Conservation (phyloP, 1,140 invertebrate genomes). For the Hyles vespertilio region DNA sequence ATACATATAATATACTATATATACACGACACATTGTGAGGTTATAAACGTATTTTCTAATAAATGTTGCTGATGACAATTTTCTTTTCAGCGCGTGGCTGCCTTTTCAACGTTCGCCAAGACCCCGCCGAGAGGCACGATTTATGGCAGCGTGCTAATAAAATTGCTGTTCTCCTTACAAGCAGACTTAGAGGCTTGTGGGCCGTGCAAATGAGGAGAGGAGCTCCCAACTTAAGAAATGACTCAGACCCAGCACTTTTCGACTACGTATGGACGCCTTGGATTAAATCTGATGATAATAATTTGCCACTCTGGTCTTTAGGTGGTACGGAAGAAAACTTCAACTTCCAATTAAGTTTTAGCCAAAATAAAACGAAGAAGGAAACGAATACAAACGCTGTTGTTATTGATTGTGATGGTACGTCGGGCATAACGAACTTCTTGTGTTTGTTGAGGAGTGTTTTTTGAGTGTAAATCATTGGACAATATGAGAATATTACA, state of each 20-base stretch:
- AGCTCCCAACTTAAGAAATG: constrained; percentile 24
- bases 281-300: constrained; percentile 28
- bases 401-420: constrained; percentile 36
- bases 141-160: constrained; percentile 46
- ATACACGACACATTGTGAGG: too few relatives aligned
- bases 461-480: constrained; percentile 24
- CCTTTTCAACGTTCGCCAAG: constrained; percentile 53
- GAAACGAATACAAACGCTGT: constrained; percentile 22
- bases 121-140: constrained; percentile 55
- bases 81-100: constrained; percentile 47
- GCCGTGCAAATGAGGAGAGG: constrained; percentile 35
- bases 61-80: background rate
- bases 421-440: constrained; percentile 44
- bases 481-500: too few relatives aligned
- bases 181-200: constrained; percentile 47
- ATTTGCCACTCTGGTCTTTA: constrained; percentile 5
- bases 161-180: constrained; percentile 43
- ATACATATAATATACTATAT: too few relatives aligned
- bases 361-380: constrained; percentile 14
- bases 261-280: constrained; percentile 56
- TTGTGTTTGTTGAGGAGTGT: constrained; percentile 49
- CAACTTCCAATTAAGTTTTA: constrained; percentile 15
- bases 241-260: constrained; percentile 49
- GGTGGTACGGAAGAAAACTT: constrained; percentile 14
- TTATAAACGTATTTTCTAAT: too few relatives aligned